Conservation (phyloP, 1,140 invertebrate genomes). For the Drosophila virilis region DNA sequence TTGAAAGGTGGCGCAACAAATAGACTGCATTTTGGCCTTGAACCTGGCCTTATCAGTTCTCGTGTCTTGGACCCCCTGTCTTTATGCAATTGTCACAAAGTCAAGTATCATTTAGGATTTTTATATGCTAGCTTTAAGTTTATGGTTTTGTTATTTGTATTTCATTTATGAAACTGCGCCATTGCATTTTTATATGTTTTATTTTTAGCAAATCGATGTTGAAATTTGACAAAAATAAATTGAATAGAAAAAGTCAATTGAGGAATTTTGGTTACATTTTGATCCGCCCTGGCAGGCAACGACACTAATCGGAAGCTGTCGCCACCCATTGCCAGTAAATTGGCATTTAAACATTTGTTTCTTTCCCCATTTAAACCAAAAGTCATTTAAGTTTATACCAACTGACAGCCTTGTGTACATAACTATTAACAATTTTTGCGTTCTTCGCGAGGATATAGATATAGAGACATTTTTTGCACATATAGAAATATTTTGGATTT, state of each 20-base stretch:
- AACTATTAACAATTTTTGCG: conserved; percentile 13
- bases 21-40: conserved; percentile 53
- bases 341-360: conserved; percentile 30
- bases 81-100: conserved; percentile 10
- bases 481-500: conserved; percentile 4
- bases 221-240: conserved; percentile 34
- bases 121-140: conserved; percentile 32
- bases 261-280: conserved; percentile 15
- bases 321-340: conserved; percentile 39
- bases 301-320: conserved; percentile 38
- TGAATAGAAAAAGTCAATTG: conserved; percentile 14
- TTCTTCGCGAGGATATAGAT: background rate
- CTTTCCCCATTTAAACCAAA: conserved; percentile 8
- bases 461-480: background rate
- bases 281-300: conserved; percentile 21
- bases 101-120: conserved; percentile 41
- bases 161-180: conserved; percentile 41
- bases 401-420: background rate
- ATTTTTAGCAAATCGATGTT: conserved; percentile 43
- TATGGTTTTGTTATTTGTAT: conserved; percentile 37
- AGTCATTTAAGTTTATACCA: background rate
- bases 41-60: conserved; percentile 65
- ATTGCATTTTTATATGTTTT: conserved; percentile 31
- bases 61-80: conserved; percentile 38
- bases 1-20: conserved; percentile 23